Evolutionary conservation across 1,140 invertebrate species (phyloP).

Genomic region (Aphaenogaster ashmeadi): DNA sequence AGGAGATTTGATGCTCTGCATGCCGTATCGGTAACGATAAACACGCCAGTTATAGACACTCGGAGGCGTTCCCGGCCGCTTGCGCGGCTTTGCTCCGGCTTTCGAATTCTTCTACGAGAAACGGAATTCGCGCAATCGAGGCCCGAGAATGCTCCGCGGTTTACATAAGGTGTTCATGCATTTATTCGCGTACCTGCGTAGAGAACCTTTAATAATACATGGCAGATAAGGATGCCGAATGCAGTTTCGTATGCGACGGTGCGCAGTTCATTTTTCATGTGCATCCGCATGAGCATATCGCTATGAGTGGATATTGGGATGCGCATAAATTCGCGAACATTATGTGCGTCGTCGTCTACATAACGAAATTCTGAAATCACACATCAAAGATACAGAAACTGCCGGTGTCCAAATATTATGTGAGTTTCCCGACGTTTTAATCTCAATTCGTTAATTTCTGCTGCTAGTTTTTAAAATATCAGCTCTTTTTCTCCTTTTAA

Average conservation of each 20-base stretch:
- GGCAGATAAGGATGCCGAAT: conserved; percentile 51
- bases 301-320: conserved; percentile 39
- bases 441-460: not conserved
- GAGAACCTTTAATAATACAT: conserved; percentile 71
- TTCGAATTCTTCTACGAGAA: conserved; percentile 58
- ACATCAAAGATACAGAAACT: conserved; percentile 31
- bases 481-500: not conserved
- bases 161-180: conserved; percentile 72
- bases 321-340: conserved; percentile 36
- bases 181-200: conserved; percentile 61
- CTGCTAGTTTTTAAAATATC: not conserved
- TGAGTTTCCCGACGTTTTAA: not conserved
- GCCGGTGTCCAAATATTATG: not conserved
- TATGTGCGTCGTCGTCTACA: conserved; percentile 37
- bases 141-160: conserved; percentile 10
- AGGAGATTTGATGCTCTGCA: not conserved
- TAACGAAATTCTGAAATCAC: conserved; percentile 8
- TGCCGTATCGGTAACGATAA: conserved; percentile 59
- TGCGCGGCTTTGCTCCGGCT: conserved; percentile 8
- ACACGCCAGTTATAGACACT: conserved; percentile 39
- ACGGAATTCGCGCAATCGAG: conserved; percentile 64
- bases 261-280: conserved; percentile 44
- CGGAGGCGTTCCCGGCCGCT: not conserved
- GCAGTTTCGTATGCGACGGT: not conserved
- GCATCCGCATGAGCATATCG: conserved; percentile 40